Percentiles rank a stretch among this genome's conserved stretches.
These are phyloP conservation scores for Prunella strophiata DNA, from an alignment of 2,797 vertebrate species.

Conservation along the genomic window DNA sequence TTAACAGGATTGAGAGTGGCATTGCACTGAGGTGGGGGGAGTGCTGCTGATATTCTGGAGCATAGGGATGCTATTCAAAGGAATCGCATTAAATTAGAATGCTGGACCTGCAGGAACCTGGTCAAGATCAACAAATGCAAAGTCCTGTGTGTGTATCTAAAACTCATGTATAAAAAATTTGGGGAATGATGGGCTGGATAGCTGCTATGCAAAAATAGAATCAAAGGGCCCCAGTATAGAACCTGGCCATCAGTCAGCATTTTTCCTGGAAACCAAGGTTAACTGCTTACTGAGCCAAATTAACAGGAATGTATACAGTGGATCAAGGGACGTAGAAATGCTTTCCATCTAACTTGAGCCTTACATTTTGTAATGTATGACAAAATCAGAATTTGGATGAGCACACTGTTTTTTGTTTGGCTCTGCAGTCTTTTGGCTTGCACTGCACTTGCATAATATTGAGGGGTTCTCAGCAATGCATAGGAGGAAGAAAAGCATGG, in stretches of 20 bases:
- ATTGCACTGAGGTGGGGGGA: accelerated
- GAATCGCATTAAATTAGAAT: not conserved
- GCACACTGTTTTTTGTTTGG: not conserved
- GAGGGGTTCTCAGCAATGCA: not conserved
- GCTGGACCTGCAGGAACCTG: not conserved
- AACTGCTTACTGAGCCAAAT: not conserved
- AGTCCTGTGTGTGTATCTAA: not conserved
- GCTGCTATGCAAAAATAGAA: not conserved
- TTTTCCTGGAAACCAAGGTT: not conserved
- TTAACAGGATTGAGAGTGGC: not conserved
- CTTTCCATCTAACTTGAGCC: not conserved
- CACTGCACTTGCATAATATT: not conserved
- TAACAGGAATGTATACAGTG: not conserved
- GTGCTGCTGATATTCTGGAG: not conserved
- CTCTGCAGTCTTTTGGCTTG: not conserved
- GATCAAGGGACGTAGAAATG: not conserved
- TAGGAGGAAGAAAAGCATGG: not conserved
- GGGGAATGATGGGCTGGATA: not conserved
- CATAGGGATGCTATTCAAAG: not conserved
- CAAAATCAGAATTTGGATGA: not conserved
- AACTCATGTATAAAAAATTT: not conserved
- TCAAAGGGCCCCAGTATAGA: not conserved
- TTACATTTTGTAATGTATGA: not conserved
- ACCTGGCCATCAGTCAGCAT: not conserved
- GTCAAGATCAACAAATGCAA: not conserved